Conservation (phyloP, 2,113 vertebrate genomes). For the Gymnobelideus leadbeateri region DNA sequence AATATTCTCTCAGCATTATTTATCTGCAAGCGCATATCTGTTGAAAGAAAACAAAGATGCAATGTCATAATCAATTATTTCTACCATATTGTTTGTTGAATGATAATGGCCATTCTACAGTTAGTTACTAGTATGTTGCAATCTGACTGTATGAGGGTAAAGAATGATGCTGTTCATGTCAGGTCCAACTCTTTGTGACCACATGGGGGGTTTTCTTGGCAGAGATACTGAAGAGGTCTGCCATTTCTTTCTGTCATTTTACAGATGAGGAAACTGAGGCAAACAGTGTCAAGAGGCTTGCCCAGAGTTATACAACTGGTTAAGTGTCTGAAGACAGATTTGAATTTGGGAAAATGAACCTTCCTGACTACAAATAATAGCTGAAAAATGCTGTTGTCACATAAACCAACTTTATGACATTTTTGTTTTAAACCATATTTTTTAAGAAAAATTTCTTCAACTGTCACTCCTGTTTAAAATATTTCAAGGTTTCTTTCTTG, state of each 20-base stretch:
- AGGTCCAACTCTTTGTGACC: not conserved
- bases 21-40: conserved; percentile 81
- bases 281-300: not conserved
- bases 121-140: not conserved
- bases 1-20: conserved; percentile 76
- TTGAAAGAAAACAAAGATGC: conserved; percentile 70
- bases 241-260: not conserved
- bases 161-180: not conserved
- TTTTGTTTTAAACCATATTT: not conserved
- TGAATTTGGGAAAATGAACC: not conserved
- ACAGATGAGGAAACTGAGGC: not conserved
- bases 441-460: not conserved
- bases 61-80: not conserved
- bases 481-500: not conserved
- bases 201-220: not conserved
- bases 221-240: not conserved
- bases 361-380: not conserved
- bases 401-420: not conserved
- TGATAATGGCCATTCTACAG: not conserved
- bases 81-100: not conserved
- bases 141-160: conserved; percentile 43
- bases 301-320: not conserved
- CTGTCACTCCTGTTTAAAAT: not conserved
- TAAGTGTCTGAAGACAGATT: not conserved
- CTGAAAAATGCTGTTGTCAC: not conserved